phyloP scores from a whole-genome alignment of 92 coral and sea anemone genomes.

The Palythoa grandiflora region DNA sequence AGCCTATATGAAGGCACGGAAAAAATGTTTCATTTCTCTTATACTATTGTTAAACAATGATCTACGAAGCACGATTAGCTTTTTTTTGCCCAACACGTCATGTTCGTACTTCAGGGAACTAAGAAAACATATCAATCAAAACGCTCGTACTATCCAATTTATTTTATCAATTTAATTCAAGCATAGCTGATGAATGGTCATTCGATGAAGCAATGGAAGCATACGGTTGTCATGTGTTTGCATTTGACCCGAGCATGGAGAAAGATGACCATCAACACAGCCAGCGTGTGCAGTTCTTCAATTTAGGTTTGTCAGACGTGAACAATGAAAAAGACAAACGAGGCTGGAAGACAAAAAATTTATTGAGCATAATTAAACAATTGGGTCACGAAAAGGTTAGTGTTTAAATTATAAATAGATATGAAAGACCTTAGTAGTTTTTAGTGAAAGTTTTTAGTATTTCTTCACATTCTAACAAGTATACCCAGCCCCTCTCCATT shows the following conservation, averaged over 20 bases:
- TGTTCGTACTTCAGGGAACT: too few species aligned
- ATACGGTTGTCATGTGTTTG: conserved; percentile 86
- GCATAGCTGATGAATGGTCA: conserved; percentile 88
- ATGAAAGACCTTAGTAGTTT: neutral
- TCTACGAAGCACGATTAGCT: too few species aligned
- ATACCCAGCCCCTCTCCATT: too few species aligned
- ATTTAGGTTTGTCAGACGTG: conserved; percentile 74
- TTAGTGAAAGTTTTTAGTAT: too few species aligned
- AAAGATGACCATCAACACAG: conserved; percentile 74
- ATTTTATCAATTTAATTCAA: neutral
- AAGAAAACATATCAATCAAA: too few species aligned
- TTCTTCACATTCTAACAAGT: too few species aligned
- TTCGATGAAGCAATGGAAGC: conserved; percentile 89
- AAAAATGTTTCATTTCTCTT: too few species aligned
- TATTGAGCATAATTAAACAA: conserved; percentile 69
- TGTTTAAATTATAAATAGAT: neutral
- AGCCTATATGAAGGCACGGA: too few species aligned
- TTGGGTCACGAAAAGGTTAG: conserved; percentile 83
- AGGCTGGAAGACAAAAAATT: conserved; percentile 83
- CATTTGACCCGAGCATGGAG: conserved; percentile 92
- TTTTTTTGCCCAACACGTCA: too few species aligned
- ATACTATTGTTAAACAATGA: too few species aligned
- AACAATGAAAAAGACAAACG: conserved; percentile 66
- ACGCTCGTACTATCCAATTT: neutral
- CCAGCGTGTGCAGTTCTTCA: conserved; percentile 71